Evolutionary conservation across 2,113 vertebrate genomes (phyloP), one percentile per base, ranked within the genome.

Genomic region (Myiopsitta monachus): DNA sequence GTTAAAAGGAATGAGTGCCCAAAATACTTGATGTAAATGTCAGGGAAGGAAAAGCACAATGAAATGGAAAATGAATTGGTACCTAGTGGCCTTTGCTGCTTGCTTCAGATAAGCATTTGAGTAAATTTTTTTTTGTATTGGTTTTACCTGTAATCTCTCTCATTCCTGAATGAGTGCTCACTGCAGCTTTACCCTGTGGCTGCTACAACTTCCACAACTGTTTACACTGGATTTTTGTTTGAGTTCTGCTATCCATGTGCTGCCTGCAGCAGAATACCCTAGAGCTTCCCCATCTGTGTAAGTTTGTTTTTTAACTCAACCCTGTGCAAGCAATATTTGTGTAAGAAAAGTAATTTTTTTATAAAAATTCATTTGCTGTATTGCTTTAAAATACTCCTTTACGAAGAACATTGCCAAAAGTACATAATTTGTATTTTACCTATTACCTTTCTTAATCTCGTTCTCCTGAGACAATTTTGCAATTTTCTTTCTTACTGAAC

Each of bases 401-500:
- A 89, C 91, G 68, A 92, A 93, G 52, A 85, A 41, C 46, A 39
- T 89, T 91, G 38, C 46, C 52, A 36, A 83, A 94, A 86, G 18
- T 85, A 52, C 73, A 46, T 89, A 69, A 87, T 91, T 93, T 83
- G 22, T 94, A 68, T 95, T 95, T 96, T 64, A 69, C 49, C 57
- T 83, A 44, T 92, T 96, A 75, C 62, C 69, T 92, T 78, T 88
- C 73, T 82, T 84, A 76, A 89, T 92, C 87, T 76, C 31, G 28
- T 79, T 94, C 80, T 95, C 57, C 70, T 84, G 77, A 46, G 28
- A 93, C 63, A 88, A 28, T 31, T 94, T 94, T 13, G 57, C 70
- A 83, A 94, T 97, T 95, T 91, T 94, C 83, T 84, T 93, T 93
- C 83, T 92, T 96, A 69, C 24, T 94, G 95, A 96, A 73, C 80